Percentiles rank a stretch among this genome's conserved stretches.
phyloP scores from a whole-genome alignment of 2,797 vertebrate species.

The Thripadectes ignobilis region DNA sequence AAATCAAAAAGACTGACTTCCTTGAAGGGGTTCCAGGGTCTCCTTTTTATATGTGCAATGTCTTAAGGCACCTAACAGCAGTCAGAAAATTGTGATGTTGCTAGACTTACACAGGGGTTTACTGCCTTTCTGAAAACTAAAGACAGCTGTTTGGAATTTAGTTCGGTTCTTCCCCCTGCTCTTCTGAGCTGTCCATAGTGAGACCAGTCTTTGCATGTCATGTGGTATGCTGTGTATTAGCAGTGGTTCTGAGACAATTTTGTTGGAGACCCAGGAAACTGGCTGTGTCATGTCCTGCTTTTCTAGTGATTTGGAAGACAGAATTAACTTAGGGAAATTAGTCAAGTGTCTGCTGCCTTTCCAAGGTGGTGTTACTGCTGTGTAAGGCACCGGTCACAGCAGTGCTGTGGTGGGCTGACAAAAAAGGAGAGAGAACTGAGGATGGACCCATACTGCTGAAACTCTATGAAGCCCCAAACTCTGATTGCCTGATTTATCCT shows the following conservation, averaged over 20 bases:
- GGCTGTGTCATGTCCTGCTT: not conserved
- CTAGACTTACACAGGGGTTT: not conserved
- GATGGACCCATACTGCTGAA: not conserved
- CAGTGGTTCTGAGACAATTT: not conserved
- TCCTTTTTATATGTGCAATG: not conserved
- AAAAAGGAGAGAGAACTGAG: not conserved
- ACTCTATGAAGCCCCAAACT: not conserved
- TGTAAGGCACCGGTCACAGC: not conserved
- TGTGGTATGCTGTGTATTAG: accelerated
- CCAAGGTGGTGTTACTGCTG: not conserved
- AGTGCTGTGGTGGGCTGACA: not conserved
- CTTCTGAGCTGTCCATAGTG: not conserved
- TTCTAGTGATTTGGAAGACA: not conserved
- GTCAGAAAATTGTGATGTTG: not conserved
- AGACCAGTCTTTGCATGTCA: not conserved
- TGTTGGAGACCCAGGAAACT: not conserved
- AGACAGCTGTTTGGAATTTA: not conserved
- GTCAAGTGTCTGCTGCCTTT: not conserved
- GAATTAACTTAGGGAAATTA: not conserved
- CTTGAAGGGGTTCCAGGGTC: not conserved
- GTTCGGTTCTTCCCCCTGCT: not conserved
- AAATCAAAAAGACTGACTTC: not conserved
- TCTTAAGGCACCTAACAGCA: not conserved
- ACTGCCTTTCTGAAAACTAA: not conserved
- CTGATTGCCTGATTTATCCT: not conserved